A percentile compares a stretch with the other conserved stretches of the same genome.
Conservation (phyloP, 2,888 invertebrate genomes). For the Gandaritis pyraliata region DNA sequence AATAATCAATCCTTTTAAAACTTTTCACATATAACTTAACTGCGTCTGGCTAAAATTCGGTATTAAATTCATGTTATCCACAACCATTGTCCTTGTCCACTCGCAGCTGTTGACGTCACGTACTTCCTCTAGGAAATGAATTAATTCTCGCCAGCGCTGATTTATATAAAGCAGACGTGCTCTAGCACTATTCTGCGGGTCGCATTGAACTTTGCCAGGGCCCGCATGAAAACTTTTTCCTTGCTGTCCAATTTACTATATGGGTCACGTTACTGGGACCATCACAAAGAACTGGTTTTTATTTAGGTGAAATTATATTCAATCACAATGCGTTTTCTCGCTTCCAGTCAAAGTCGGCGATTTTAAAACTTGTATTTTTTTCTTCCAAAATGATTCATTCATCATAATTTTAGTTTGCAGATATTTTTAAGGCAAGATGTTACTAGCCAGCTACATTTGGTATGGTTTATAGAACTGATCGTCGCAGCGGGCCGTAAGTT, state of each 20-base stretch:
- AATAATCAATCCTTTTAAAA: slow-evolving; percentile 18
- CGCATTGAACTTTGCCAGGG: slow-evolving; percentile 5
- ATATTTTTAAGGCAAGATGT: too few relatives aligned
- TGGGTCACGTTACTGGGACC: too few relatives aligned
- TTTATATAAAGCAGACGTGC: slow-evolving; percentile 54
- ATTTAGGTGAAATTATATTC: too few relatives aligned
- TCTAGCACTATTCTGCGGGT: slow-evolving; percentile 9
- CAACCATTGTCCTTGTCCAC: slow-evolving; percentile 24
- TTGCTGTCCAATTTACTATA: not conserved
- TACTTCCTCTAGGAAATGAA: slow-evolving; percentile 62
- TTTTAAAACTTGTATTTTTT: too few relatives aligned
- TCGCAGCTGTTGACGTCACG: slow-evolving; percentile 51
- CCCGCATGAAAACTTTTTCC: slow-evolving; percentile 1
- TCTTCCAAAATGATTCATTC: too few relatives aligned
- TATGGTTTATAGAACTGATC: too few relatives aligned
- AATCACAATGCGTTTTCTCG: too few relatives aligned
- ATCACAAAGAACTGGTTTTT: too few relatives aligned
- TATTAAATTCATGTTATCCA: slow-evolving; percentile 30
- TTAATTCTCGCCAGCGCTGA: slow-evolving; percentile 65
- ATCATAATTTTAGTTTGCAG: too few relatives aligned
- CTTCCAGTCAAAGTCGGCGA: too few relatives aligned
- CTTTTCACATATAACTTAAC: slow-evolving; percentile 19
- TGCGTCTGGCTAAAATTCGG: slow-evolving; percentile 14
- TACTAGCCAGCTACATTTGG: too few relatives aligned
- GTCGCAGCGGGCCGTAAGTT: slow-evolving; percentile 13